These are phyloP conservation scores for Halictus quadricinctus DNA, from an alignment of 2,888 invertebrate species.

Conservation along the genomic window DNA sequence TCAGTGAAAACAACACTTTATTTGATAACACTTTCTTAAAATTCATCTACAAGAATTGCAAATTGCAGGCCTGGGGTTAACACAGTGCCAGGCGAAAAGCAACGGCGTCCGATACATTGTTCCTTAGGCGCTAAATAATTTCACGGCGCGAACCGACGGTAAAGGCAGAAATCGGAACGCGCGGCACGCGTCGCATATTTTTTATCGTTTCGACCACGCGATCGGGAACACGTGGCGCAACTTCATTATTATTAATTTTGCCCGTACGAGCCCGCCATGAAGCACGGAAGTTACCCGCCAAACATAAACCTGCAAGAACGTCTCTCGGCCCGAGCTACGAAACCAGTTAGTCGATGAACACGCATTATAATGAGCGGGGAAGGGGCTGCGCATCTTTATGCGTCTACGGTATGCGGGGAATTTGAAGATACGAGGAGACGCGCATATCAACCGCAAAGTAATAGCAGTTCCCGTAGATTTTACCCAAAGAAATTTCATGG, in stretches of 20 bases:
- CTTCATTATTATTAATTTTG: slow-evolving; percentile 40
- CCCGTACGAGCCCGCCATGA: background rate
- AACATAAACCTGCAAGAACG: slow-evolving; percentile 9
- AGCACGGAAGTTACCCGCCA: background rate
- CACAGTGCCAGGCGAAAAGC: background rate
- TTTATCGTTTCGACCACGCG: slow-evolving; percentile 36
- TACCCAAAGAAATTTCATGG: background rate
- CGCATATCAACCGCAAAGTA: background rate
- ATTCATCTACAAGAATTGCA: background rate
- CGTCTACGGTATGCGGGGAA: background rate
- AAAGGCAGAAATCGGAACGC: slow-evolving; percentile 29
- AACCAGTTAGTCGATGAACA: background rate
- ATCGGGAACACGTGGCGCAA: slow-evolving; percentile 48
- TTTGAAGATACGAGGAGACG: background rate
- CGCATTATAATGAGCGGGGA: background rate
- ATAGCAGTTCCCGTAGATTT: background rate
- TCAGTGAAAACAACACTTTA: too few species aligned
- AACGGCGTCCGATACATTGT: background rate
- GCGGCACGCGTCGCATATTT: slow-evolving; percentile 24
- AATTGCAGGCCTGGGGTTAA: background rate
- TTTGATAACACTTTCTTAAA: background rate
- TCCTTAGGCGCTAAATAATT: slow-evolving; percentile 31
- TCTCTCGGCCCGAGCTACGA: background rate
- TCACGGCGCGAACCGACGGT: background rate
- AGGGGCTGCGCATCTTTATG: background rate